Evolutionary conservation across 2,888 invertebrate genomes (phyloP), one percentile per base, ranked within the genome.

Genomic region (Drosophila merina): DNA sequence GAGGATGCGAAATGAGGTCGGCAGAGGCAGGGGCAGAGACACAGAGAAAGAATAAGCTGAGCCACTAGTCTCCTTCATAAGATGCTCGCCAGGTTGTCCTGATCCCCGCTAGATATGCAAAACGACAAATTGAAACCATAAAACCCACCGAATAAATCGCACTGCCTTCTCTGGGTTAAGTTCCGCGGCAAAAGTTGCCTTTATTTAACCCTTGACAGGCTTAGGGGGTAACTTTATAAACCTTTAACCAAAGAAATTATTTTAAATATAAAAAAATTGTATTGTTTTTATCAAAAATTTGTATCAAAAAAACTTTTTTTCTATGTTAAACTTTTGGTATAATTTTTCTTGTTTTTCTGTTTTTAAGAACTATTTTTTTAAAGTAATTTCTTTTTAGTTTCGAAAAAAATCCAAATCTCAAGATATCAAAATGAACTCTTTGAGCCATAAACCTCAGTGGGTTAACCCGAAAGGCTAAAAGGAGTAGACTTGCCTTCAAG

Each of bases 1-100:
- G 12, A 25, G 51, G n/a, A 33, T 66, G 62, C 20, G 8, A 64
- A 63, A 62, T 62, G 33, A 51, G 63, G 63, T 50, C 50, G 66
- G n/a, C 26, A 45, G n/a, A 28, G 20, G 1, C 20, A 7, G 5
- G 8, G 12, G 14, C 14, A 7, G 5, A 12, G 12, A 30, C 2
- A 30, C 14, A 7, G 5, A 12, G 12, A 30, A 4, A 10, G 28
- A 28, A n/a, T 6, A 4, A 10, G 31, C 33, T 3, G 49, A 14
- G 33, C 33, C 33, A 31, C 10, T 48, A n/a, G 48, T 7, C 44
- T 44, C 44, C 9, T 9, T 20, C 9, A 25, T 10, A 20, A 33
- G 31, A 3, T 14, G 30, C 20, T 12, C 3, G 10, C 10, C 33
- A 25, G 50, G 40, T 12, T 25, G 38, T 25, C 12, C 5, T 47